phyloP scores from a whole-genome alignment of 2,113 vertebrate genomes.

The Falcunculus frontatus region DNA sequence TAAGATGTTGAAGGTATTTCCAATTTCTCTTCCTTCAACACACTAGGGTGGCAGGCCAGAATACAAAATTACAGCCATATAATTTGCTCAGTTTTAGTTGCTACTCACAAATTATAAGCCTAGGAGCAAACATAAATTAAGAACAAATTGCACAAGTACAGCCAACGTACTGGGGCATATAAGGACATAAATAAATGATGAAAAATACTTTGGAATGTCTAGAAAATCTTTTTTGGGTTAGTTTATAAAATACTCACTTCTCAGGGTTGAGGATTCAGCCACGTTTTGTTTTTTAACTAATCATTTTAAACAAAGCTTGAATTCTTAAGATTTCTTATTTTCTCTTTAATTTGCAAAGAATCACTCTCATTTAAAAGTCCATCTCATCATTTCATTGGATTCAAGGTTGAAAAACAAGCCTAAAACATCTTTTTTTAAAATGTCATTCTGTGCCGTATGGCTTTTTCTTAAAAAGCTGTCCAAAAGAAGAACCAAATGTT shows the following conservation, averaged over 20 bases:
- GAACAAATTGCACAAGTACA: not conserved
- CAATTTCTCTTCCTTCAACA: not conserved
- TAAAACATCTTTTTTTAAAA: not conserved
- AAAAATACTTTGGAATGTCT: not conserved
- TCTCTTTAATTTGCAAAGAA: not conserved
- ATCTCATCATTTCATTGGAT: not conserved
- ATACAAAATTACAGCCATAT: not conserved
- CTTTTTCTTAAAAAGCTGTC: not conserved
- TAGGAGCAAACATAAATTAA: not conserved
- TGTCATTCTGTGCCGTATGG: not conserved
- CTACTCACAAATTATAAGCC: not conserved
- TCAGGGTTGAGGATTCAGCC: not conserved
- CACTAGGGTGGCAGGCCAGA: not conserved
- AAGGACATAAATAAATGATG: not conserved
- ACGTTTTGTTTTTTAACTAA: not conserved
- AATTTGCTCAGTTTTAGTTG: not conserved
- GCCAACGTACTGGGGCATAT: not conserved
- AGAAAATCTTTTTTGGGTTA: not conserved
- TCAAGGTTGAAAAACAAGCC: not conserved
- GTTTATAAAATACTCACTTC: not conserved
- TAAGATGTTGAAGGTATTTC: not conserved
- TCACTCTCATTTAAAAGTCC: not conserved
- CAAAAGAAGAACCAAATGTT: not conserved
- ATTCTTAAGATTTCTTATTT: not conserved
- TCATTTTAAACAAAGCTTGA: not conserved